A percentile compares a stretch with the other conserved stretches of the same genome.
Evolutionary conservation across 2,888 invertebrate species (phyloP).

Genomic region (Acanthococcus lagerstroemiae): DNA sequence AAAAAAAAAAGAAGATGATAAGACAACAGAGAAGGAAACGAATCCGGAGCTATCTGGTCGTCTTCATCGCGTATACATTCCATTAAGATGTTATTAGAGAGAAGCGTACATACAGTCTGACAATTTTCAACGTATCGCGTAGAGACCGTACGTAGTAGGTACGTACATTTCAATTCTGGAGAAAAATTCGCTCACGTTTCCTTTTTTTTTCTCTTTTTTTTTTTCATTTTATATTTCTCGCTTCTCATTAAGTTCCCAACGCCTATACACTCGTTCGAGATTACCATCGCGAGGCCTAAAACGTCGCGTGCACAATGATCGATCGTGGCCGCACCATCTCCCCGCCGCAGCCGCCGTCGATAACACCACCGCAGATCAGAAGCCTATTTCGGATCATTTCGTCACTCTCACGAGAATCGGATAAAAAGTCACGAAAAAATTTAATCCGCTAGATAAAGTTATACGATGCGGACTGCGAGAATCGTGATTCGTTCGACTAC

Average conservation of each 20-base stretch:
- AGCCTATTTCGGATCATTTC: neutral
- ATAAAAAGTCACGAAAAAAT: constrained; percentile 14
- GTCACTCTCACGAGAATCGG: constrained; percentile 9
- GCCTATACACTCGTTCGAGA: constrained; percentile 7
- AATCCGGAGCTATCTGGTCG: neutral
- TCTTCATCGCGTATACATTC: neutral
- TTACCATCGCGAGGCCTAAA: constrained; percentile 8
- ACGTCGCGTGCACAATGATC: constrained; percentile 12
- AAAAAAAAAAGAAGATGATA: neutral
- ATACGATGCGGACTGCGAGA: neutral
- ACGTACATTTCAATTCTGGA: neutral
- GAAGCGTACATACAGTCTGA: neutral
- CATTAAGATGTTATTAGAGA: neutral
- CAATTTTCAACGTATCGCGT: neutral
- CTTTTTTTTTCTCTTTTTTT: neutral
- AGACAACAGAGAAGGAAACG: neutral
- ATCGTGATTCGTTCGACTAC: neutral
- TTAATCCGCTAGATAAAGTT: neutral
- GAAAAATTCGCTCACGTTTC: constrained; percentile 5
- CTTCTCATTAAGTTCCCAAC: constrained; percentile 11
- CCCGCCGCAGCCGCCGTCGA: neutral
- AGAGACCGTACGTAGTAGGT: neutral
- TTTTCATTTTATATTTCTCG: neutral
- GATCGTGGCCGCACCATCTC: neutral
- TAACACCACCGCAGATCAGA: neutral